Percentiles rank a stretch among this genome's conserved stretches.
These are phyloP conservation scores for Sebastes baramenuke DNA, from an alignment of 2,797 vertebrate species.

Conservation along the genomic window DNA sequence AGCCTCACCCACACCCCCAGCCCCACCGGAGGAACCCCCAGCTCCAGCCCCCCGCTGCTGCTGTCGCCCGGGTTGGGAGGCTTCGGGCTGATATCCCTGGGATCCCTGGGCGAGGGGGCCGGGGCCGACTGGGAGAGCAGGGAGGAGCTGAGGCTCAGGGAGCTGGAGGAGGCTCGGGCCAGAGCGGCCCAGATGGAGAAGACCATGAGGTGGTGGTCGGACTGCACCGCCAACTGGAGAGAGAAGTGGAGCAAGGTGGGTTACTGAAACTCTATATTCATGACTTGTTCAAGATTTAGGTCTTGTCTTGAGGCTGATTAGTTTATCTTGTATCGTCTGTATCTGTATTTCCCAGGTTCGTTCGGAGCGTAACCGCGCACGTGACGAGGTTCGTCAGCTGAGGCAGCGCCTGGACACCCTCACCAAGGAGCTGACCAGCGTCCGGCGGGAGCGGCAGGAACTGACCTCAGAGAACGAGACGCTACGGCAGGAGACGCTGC, in stretches of 20 bases:
- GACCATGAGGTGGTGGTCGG: slow-evolving; percentile 99
- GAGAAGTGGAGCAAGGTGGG: slow-evolving; percentile 97
- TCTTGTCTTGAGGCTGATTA: background rate
- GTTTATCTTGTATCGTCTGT: background rate
- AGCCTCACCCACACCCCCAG: slow-evolving; percentile 87
- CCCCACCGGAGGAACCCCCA: slow-evolving; percentile 88
- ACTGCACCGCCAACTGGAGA: slow-evolving; percentile 98
- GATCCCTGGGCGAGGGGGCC: slow-evolving; percentile 65
- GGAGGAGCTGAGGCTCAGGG: slow-evolving; percentile 93
- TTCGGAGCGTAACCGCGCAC: slow-evolving; percentile 91
- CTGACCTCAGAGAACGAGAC: slow-evolving; percentile 81
- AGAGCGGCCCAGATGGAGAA: slow-evolving; percentile 97
- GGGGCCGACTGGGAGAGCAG: slow-evolving; percentile 95
- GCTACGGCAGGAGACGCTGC: slow-evolving; percentile 70
- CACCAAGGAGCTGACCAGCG: slow-evolving; percentile 90
- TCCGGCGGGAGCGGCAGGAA: slow-evolving; percentile 86
- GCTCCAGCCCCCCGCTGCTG: slow-evolving; percentile 87
- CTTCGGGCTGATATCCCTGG: slow-evolving; percentile 75
- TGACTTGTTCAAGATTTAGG: background rate
- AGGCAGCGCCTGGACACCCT: slow-evolving; percentile 90
- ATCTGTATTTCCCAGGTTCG: slow-evolving; percentile 76
- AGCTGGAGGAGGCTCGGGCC: slow-evolving; percentile 94
- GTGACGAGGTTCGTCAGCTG: slow-evolving; percentile 91
- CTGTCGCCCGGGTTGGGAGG: slow-evolving; percentile 77
- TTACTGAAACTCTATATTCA: background rate